Conservation (phyloP, 1,140 invertebrate genomes). For the Cecropterus lyciades region DNA sequence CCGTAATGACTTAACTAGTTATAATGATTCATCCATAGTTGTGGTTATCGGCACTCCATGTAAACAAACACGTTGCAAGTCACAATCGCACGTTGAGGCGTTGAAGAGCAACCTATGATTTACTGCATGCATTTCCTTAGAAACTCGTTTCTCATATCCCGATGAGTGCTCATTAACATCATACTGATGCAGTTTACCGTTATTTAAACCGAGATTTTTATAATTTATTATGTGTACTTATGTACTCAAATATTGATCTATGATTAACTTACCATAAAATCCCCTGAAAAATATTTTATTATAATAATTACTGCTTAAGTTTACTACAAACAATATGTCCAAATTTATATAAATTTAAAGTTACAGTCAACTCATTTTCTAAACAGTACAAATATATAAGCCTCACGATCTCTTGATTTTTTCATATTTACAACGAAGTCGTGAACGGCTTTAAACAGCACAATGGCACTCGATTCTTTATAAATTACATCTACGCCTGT, state of each 20-base stretch:
- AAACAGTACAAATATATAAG: neutral
- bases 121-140: slow-evolving; percentile 65
- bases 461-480: slow-evolving; percentile 1
- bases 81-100: slow-evolving; percentile 27
- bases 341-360: too few relatives aligned
- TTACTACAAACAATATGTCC: too few relatives aligned
- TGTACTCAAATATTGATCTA: neutral
- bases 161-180: slow-evolving; percentile 12
- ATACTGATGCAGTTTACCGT: slow-evolving; percentile 1
- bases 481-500: slow-evolving; percentile 6
- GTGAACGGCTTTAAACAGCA: slow-evolving; percentile 2
- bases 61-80: slow-evolving; percentile 15
- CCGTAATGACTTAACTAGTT: too few relatives aligned
- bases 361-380: neutral
- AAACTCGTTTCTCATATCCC: slow-evolving; percentile 45
- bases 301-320: too few relatives aligned
- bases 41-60: neutral
- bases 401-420: neutral
- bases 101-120: slow-evolving; percentile 56
- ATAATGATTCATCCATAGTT: too few relatives aligned
- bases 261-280: too few relatives aligned
- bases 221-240: neutral
- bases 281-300: too few relatives aligned
- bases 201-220: slow-evolving; percentile 10
- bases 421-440: neutral